Evolutionary conservation across 2,888 invertebrate species (phyloP), one percentile per base, ranked within the genome.

Genomic region (Parascotia fuliginaria): DNA sequence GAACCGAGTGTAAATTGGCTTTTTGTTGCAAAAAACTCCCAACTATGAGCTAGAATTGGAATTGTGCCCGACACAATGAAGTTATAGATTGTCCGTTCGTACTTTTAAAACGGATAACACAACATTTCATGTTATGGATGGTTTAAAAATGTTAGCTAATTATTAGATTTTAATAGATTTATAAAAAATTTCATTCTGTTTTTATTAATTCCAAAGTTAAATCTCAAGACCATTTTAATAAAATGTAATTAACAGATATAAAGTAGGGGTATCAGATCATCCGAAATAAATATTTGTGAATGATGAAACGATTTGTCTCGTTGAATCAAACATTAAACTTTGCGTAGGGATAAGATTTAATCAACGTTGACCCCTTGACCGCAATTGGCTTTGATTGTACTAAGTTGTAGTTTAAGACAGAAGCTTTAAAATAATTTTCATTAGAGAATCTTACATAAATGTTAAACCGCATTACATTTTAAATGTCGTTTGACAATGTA

Each of bases 401-500:
- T n/a, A n/a, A n/a, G n/a, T n/a, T n/a, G n/a, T n/a, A n/a, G n/a
- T n/a, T n/a, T n/a, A n/a, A n/a, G n/a, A 5, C 19, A 19, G 19
- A 5, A 3, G 5, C 19, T 5, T 19, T 3, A 19, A 19, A 3
- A 3, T 19, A 19, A 19, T 19, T 19, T 19, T 5, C 2, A 3
- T 19, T 19, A 19, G 2, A 19, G 3, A 27, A 29, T 19, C 16
- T 34, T 40, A 12, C 19, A 49, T 49, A 27, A 48, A 33, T 49
- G 33, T 42, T 46, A 42, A 51, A 61, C n/a, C 24, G 51, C 31
- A 48, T 19, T 52, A 29, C 40, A 49, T 42, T 53, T 49, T 40
- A 34, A 59, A 54, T 53, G 32, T 36, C 14, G 38, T 34, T 46
- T 39, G 43, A 53, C 38, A 64, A 38, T 33, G 46, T 39, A 50